Evolutionary conservation across 2,797 vertebrate genomes (phyloP), one percentile per base, ranked within the genome.

Genomic region (Pachyuromys duprasi): DNA sequence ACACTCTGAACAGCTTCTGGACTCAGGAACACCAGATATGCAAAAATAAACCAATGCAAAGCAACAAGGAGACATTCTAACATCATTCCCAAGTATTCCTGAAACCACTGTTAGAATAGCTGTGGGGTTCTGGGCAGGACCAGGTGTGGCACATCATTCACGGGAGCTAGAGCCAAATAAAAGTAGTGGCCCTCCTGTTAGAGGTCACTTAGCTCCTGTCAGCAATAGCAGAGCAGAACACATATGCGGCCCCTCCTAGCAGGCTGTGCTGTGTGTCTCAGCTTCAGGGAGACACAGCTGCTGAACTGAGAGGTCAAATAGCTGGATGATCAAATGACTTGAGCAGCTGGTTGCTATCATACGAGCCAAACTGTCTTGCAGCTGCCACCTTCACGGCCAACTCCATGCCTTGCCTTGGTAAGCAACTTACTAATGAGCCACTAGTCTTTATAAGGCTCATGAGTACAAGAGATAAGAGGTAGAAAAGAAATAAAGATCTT

Each of bases 21-120:
- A 74, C 80, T 45, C 12, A 7, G 62, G 80, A 9, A 45, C 1
- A 14, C 53, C 0, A 8, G 14, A 28, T 0, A 3, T 0, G 15
- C 0, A 53, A 18, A 45, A 42, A 12, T 6, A 76, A 76, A 49
- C 39, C 42, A 76, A 76, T 45, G 42, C 39, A 75, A 28, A 45
- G 15, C 42, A 2, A 14, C 55, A 13, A 5, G 24, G 42, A 22
- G 6, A n/a, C 24, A 36, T 33, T 33, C 72, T 45, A 65, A 12
- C 1, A 12, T 13, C 14, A 26, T 62, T 33, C 22, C 18, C 24
- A 33, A 5, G 3, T 18, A 42, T n/a, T 45, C 72, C 28, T 36
- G 76, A 39, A n/a, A 28, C 13, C 8, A 24, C 22, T 1, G 15
- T 0, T 28, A 69, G 67, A 24, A n/a, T 1, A 8, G 6, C 67